Conservation (phyloP, 2,113 vertebrate genomes). For the Chloropsis cyanopogon region DNA sequence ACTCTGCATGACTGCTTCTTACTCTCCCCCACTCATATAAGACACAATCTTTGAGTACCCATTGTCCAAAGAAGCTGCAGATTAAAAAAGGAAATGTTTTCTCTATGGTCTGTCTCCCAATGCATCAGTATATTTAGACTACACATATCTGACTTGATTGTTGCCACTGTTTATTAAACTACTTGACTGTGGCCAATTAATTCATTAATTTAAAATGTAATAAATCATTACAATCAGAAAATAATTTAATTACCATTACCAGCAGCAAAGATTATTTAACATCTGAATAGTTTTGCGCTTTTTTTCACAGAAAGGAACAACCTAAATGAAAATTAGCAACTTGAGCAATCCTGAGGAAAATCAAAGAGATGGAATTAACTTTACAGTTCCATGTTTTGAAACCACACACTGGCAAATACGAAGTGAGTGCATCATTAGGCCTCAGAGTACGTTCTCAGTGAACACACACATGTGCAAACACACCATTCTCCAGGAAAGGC, state of each 20-base stretch:
- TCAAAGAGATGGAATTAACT: background rate
- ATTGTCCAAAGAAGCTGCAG: background rate
- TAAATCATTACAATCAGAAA: slow-evolving; percentile 3
- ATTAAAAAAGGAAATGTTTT: background rate
- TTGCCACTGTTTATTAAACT: background rate
- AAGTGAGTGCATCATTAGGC: background rate
- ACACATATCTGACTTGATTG: background rate
- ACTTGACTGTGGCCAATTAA: background rate
- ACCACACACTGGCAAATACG: background rate
- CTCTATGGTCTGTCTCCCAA: background rate
- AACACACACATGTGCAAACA: background rate
- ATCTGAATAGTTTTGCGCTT: background rate
- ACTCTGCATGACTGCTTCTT: background rate
- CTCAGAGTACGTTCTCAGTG: background rate
- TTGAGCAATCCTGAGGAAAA: slow-evolving; percentile 8
- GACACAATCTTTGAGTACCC: background rate
- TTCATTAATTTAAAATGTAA: background rate
- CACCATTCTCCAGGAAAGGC: background rate
- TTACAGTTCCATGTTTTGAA: background rate
- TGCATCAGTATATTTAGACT: background rate
- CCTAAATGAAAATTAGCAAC: slow-evolving; percentile 23
- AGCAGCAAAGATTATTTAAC: background rate
- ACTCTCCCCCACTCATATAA: background rate
- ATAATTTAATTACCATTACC: background rate
- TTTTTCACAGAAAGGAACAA: background rate